Base-by-base conservation (phyloP, 1,140 invertebrate genomes). In the Trichonephila clavipes region DNA sequence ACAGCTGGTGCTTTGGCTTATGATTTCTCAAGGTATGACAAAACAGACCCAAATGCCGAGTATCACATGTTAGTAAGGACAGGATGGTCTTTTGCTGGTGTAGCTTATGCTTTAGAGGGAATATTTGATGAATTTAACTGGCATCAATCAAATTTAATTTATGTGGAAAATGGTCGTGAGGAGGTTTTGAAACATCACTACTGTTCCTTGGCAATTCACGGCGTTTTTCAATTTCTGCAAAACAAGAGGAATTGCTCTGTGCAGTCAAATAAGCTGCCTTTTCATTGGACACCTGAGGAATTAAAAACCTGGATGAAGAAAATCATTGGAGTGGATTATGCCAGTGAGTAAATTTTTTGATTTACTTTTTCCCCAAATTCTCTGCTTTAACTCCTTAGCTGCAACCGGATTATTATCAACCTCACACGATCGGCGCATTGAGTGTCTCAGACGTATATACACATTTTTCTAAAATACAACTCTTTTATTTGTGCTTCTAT, bases 131-230 rank as follows among this genome's bases (percentile, higher is more conserved):
- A 24, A 7, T 90, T n/a, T 21, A 14, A 69, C 1, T 94, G 93
- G 93, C 7, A 66, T 0, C 82, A 59, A n/a, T 18, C 83, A 0
- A 2, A 66, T 40, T 51, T 89, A n/a, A 14, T 94, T 59, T 94
- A 89, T 21, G 72, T 89, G 21, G 21, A 14, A 6, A n/a, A 94
- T 66, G 87, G 59, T 12, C 28, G 77, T 51, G 66, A 51, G n/a
- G 92, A 93, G 24, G 44, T 93, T 21, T 62, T 62, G 58, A 88
- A 64, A 19, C 66, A 93, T 10, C 85, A 93, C 62, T 93, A 93
- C 44, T 93, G 92, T 28, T 21, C 16, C 19, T 58, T 93, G n/a
- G 24, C 92, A 8, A 40, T 51, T 14, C 24, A 88, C 18, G 66
- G 66, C 24, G 8, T 93, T 14, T 18, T 19, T 28, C 58, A 93